Conservation (phyloP, 2,797 vertebrate species). For the Micrastur ruficollis region DNA sequence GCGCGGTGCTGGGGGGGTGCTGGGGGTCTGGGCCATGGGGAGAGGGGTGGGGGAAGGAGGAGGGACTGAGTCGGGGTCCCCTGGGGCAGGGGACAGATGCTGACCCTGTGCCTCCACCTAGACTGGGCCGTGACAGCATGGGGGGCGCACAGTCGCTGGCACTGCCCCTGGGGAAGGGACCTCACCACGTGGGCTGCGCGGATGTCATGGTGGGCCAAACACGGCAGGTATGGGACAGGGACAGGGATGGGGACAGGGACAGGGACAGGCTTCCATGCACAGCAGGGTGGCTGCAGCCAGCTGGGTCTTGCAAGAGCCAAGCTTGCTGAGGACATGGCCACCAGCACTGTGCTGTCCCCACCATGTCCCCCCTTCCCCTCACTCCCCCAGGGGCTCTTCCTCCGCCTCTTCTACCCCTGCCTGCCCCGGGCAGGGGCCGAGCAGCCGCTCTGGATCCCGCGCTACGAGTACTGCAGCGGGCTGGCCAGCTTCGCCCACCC, state of each 20-base stretch:
- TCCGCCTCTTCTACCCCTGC: conserved; percentile 77
- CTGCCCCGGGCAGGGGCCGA: background rate
- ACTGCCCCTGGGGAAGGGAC: conserved; percentile 58
- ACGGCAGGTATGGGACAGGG: conserved; percentile 38
- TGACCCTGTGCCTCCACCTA: background rate
- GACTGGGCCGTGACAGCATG: conserved; percentile 12
- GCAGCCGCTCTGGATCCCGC: conserved; percentile 71
- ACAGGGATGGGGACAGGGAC: background rate
- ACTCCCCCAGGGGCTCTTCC: conserved; percentile 70
- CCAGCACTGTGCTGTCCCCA: background rate
- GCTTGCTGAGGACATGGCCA: fast-evolving
- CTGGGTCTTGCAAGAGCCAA: background rate
- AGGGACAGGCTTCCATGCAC: fast-evolving
- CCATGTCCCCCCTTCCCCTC: background rate
- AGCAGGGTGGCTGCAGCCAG: background rate
- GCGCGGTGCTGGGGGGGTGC: background rate
- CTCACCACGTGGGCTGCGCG: conserved; percentile 62
- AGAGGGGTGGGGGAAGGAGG: background rate
- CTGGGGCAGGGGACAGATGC: fast-evolving
- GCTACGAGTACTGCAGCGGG: conserved; percentile 62
- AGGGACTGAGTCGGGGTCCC: fast-evolving
- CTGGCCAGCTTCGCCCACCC: conserved; percentile 35
- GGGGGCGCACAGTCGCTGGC: conserved; percentile 48
- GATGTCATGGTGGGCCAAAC: conserved; percentile 74
- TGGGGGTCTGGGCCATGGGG: background rate